Evolutionary conservation across 1,140 invertebrate species (phyloP).

Genomic region (Eueides isabella): DNA sequence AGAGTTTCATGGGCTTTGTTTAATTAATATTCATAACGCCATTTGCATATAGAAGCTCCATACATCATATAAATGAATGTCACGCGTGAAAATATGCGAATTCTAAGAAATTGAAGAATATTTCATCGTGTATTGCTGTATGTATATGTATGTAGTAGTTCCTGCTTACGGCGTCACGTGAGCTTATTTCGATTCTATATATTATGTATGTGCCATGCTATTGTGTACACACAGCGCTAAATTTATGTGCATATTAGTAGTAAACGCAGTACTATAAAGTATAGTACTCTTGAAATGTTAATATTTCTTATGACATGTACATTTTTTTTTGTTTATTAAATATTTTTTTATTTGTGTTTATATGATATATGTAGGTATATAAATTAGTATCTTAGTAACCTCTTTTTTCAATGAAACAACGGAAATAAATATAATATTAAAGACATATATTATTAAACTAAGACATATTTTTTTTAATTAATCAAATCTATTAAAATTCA

Average conservation of each 20-base stretch:
- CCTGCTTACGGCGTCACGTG: background rate
- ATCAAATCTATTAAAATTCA: no score
- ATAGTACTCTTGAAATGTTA: background rate
- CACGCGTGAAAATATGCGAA: constrained; percentile 59
- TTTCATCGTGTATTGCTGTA: constrained; percentile 3
- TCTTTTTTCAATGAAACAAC: no score
- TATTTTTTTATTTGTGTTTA: no score
- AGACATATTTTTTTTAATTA: no score
- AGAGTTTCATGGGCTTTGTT: constrained; percentile 60
- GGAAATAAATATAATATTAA: no score
- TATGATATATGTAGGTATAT: no score
- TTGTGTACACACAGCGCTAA: background rate
- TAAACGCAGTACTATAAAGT: background rate
- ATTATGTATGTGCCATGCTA: background rate
- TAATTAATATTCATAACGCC: constrained; percentile 75
- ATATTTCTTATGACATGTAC: no score
- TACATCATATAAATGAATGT: constrained; percentile 60
- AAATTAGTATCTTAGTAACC: no score
- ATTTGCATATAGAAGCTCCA: constrained; percentile 71
- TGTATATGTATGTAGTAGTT: background rate
- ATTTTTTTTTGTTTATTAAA: no score
- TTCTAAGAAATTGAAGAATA: constrained; percentile 39
- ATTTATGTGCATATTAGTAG: background rate
- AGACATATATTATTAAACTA: no score
- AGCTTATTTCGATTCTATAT: constrained; percentile 7